Base-by-base conservation (phyloP, 2,113 vertebrate genomes). In the Gopherus evgoodei region DNA sequence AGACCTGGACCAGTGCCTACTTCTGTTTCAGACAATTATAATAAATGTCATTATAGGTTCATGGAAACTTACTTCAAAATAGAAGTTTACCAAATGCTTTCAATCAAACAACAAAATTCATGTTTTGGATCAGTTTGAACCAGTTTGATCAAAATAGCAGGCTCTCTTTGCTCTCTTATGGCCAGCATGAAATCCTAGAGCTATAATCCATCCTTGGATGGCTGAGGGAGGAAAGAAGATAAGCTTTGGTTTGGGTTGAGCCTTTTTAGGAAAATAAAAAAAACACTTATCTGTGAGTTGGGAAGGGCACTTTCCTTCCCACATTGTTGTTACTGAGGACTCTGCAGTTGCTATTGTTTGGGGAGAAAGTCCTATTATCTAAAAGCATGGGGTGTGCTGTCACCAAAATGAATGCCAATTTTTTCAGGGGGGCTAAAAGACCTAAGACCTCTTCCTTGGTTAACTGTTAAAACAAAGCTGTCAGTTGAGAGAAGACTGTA, bases 71-170 rank as follows among this genome's bases (percentile, higher is more conserved):
- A 72, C n/a, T 72, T 72, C 10, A 95, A 97, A 87, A 93, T 86
- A 92, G 85, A 95, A 96, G 87, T 96, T 97, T 93, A 96, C 93
- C 95, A 96, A 97, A 97, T 93, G 95, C 95, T 62, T 62, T 62
- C 11, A 96, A 95, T 90, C 95, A 96, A 59, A 59, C 57, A 59
- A 59, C 27, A 27, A 59, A 14, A 10, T 59, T 59, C 56, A 29
- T 14, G 25, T 31, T 59, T 59, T 62, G 29, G 27, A 31, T 31
- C 11, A 31, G 29, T 62, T 62, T 62, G 57, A 62, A 62, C 27
- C 57, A 62, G 12, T 62, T 62, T 62, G 59, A 31, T 31, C 59
- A 14, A 62, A 62, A 14, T 62, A 62, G 29, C 13, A 62, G 12
- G 27, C 59, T 31, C 59, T 62, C 59, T 62, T 62, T 31, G 29